Evolutionary conservation across 2,797 vertebrate species (phyloP).

Genomic region (Protonibea diacanthus): DNA sequence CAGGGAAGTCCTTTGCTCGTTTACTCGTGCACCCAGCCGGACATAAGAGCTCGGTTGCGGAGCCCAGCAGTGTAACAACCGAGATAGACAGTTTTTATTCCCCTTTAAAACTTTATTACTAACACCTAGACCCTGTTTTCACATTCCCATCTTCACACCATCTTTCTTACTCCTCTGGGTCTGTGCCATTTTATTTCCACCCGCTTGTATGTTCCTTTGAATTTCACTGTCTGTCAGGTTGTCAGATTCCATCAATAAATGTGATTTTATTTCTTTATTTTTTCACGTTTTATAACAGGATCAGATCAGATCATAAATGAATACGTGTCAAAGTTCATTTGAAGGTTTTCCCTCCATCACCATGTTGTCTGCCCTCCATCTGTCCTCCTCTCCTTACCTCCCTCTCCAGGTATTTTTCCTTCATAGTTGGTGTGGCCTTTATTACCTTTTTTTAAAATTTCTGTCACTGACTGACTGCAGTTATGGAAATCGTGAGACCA

Average conservation of each 20-base stretch:
- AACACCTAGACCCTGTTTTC: conserved; percentile 18
- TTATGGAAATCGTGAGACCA: conserved; percentile 70
- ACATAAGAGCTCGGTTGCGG: conserved; percentile 27
- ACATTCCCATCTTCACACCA: conserved; percentile 18
- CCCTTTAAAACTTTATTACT: conserved; percentile 54
- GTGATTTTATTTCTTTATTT: too few relatives aligned
- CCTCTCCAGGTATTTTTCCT: conserved; percentile 56
- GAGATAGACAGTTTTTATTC: conserved; percentile 56
- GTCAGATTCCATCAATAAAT: background rate
- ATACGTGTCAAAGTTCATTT: background rate
- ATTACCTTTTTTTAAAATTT: conserved; percentile 29
- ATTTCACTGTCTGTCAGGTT: background rate
- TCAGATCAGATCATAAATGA: background rate
- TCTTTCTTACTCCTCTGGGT: conserved; percentile 1
- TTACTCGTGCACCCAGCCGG: conserved; percentile 50
- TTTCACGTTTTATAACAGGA: background rate
- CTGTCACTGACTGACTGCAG: conserved; percentile 53
- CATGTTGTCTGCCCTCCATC: conserved; percentile 13
- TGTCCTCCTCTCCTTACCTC: conserved; percentile 34
- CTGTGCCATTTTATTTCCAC: background rate
- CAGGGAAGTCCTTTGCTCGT: conserved; percentile 59
- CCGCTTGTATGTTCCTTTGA: background rate
- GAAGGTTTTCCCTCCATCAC: conserved; percentile 9
- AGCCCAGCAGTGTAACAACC: conserved; percentile 37
- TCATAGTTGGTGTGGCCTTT: conserved; percentile 66